Evolutionary conservation across 2,888 invertebrate species (phyloP).

Genomic region (Eudasyphora cyanicolor): DNA sequence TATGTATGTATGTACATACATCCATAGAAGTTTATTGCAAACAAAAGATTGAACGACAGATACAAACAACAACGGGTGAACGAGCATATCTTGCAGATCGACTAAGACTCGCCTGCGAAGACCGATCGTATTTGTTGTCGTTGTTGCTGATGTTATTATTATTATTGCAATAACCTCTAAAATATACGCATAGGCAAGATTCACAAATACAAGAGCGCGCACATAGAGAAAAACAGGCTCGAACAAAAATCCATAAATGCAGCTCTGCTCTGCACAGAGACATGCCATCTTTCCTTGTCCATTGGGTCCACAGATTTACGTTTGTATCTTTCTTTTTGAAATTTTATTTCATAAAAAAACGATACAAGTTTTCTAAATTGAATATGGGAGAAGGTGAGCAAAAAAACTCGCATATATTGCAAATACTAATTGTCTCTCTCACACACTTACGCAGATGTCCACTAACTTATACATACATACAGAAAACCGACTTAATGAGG

Average conservation of each 20-base stretch:
- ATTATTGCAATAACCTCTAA: slow-evolving; percentile 19
- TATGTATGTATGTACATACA: no score
- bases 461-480: neutral
- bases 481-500: slow-evolving; percentile 58
- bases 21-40: no score
- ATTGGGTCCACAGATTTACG: neutral
- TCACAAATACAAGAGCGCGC: neutral
- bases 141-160: neutral
- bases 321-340: neutral
- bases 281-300: neutral
- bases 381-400: neutral
- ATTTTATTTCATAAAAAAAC: neutral
- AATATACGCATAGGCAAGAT: neutral
- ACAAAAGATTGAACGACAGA: neutral
- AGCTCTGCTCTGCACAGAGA: neutral
- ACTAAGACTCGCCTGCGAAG: neutral
- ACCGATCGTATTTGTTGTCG: neutral
- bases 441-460: neutral
- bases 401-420: slow-evolving; percentile 1
- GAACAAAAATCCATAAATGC: slow-evolving; percentile 18
- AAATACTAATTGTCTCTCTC: neutral
- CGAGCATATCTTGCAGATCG: neutral
- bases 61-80: neutral
- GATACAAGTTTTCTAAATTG: slow-evolving; percentile 14
- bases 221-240: slow-evolving; percentile 10